Evolutionary conservation across 2,888 invertebrate genomes (phyloP), one percentile per base, ranked within the genome.

Genomic region (Parnassius smintheus): DNA sequence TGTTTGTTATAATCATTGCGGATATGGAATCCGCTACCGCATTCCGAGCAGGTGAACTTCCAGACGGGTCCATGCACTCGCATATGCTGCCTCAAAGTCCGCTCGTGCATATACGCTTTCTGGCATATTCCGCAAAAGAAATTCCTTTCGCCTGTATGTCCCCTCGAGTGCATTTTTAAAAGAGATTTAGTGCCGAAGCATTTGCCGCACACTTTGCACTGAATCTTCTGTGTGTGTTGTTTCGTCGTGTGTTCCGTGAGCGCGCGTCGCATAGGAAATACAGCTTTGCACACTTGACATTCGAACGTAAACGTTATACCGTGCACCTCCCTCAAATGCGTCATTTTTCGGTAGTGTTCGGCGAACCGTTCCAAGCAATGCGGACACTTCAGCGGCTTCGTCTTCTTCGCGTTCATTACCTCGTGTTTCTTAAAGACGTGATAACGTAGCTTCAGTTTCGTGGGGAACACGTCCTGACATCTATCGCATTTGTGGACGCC

Each of bases 261-360:
- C 0, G 89, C 86, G 61, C 91, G 72, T 1, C 91, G 72, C 0
- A 89, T 87, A 0, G 85, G 81, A 9, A 86, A 82, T 0, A 84
- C 78, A 0, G 82, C 73, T 69, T 86, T 86, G 65, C 91, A 91
- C 1, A 74, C 70, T 1, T 75, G 80, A 64, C 91, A 91, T 55
- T 89, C 89, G 49, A 90, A 91, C 0, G 80, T 85, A 35, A 88
- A 88, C 0, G 82, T 71, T 4, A 91, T 90, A 0, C 88, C 90
- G 59, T 91, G 91, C 0, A 76, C 83, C 64, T 86, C 84, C 66
- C 82, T 88, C 61, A 91, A 69, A 66, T 91, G 91, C 2, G 85
- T 86, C 90, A 91, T 90, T 63, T 90, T 90, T 2, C 78, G 78
- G 55, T 91, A 91, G 65, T 91, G 90, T 65, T 90, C 90, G 0